Evolutionary conservation across 2,888 invertebrate genomes (phyloP).

Genomic region (Amitus sp.): DNA sequence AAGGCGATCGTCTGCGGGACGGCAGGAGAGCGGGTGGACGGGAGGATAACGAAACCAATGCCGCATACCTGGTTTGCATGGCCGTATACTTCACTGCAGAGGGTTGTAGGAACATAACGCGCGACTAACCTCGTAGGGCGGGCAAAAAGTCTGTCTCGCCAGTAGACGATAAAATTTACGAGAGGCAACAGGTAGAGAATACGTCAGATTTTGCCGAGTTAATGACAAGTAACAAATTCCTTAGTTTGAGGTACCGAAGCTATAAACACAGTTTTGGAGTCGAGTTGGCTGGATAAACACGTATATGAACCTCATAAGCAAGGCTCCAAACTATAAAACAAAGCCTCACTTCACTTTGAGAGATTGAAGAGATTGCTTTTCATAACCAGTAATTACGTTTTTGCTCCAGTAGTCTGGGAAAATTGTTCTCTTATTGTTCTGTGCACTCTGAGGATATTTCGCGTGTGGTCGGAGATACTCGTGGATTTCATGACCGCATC

Average conservation of each 20-base stretch:
- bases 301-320: background rate
- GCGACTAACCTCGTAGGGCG: background rate
- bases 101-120: conserved; percentile 8
- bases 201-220: background rate
- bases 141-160: background rate
- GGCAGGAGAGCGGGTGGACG: no score
- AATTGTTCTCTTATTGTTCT: background rate
- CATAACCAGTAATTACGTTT: background rate
- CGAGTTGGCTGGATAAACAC: no score
- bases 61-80: conserved; percentile 8
- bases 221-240: background rate
- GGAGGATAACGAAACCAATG: no score
- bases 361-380: background rate
- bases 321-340: background rate
- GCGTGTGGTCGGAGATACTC: conserved; percentile 5
- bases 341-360: background rate
- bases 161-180: background rate
- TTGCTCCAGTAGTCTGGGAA: conserved; percentile 5
- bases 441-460: background rate
- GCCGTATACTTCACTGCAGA: conserved; percentile 17
- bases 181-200: conserved; percentile 4
- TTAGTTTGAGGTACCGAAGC: no score
- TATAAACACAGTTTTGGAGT: no score
- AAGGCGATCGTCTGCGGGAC: no score
- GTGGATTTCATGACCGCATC: conserved; percentile 13